Percentiles rank a stretch among this genome's conserved stretches.
phyloP scores from a whole-genome alignment of 2,888 invertebrate genomes.

The Tetragnatha montana region DNA sequence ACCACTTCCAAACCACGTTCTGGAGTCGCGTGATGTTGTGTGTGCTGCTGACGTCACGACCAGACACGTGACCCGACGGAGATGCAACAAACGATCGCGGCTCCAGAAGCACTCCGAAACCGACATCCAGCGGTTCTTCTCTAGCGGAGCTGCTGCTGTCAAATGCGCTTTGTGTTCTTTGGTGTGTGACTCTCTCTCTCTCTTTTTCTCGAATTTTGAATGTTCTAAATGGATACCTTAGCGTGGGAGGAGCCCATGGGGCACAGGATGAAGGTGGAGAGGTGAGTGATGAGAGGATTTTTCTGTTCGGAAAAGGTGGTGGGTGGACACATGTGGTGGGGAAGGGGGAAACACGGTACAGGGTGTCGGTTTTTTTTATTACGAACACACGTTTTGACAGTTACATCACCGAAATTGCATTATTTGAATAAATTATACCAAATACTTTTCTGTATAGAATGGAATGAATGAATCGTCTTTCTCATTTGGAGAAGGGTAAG shows the following conservation, averaged over 20 bases:
- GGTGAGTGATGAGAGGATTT: constrained; percentile 12
- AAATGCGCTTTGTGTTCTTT: constrained; percentile 18
- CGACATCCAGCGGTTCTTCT: constrained; percentile 2
- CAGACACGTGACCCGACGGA: constrained; percentile 65
- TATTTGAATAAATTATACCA: too few relatives aligned
- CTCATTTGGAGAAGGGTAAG: too few relatives aligned
- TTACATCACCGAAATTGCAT: too few relatives aligned
- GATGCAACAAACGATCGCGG: constrained; percentile 61
- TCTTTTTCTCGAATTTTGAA: not conserved
- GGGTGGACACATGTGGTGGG: too few relatives aligned
- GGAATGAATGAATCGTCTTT: too few relatives aligned
- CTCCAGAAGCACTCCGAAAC: constrained; percentile 57
- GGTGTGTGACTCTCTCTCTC: not conserved
- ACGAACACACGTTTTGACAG: too few relatives aligned
- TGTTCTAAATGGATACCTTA: constrained; percentile 62
- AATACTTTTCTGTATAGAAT: too few relatives aligned
- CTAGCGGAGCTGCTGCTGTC: not conserved
- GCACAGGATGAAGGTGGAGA: constrained; percentile 62
- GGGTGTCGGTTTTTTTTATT: too few relatives aligned
- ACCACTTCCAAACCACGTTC: constrained; percentile 50
- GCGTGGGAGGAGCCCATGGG: constrained; percentile 57
- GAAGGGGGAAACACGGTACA: too few relatives aligned
- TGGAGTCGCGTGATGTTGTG: constrained; percentile 64
- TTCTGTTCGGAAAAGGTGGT: too few relatives aligned
- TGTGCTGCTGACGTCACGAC: constrained; percentile 52